Percentiles rank a stretch among this genome's conserved stretches.
Conservation (phyloP, 2,888 invertebrate genomes). For the Pterostichus madidus region DNA sequence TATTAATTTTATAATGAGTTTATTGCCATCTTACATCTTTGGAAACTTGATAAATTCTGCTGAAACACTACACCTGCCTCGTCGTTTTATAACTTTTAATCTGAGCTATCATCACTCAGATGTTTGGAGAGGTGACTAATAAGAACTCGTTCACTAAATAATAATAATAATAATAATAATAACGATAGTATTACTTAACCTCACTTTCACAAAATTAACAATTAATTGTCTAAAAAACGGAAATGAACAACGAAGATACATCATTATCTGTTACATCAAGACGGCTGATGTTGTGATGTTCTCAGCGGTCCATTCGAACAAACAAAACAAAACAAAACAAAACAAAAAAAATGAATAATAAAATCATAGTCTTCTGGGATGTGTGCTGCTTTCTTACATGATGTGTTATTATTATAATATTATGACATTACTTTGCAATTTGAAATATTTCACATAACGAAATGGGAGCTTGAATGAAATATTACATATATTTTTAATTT, state of each 20-base stretch:
- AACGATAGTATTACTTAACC: constrained; percentile 53
- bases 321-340: constrained; percentile 22
- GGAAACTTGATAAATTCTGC: too few species aligned
- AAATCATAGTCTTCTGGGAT: not conserved
- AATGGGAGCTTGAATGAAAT: too few species aligned
- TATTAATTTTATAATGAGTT: too few species aligned
- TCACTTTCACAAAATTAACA: constrained; percentile 57
- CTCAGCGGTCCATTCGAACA: not conserved
- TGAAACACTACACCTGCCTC: too few species aligned
- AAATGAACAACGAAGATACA: constrained; percentile 47
- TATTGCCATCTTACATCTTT: too few species aligned
- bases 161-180: constrained; percentile 53
- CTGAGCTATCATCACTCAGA: not conserved
- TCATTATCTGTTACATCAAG: constrained; percentile 48
- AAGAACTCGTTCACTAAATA: constrained; percentile 40
- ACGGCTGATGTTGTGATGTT: constrained; percentile 12
- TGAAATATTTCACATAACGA: not conserved
- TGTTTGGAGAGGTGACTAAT: not conserved
- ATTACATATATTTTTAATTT: too few species aligned
- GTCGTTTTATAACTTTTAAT: not conserved
- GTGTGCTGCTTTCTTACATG: constrained; percentile 5
- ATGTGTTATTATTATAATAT: constrained; percentile 36
- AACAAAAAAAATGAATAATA: constrained; percentile 11
- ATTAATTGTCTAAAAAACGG: constrained; percentile 53
- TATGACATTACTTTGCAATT: not conserved